Percentiles rank a stretch among this genome's conserved stretches.
phyloP scores from a whole-genome alignment of 2,113 vertebrate genomes.

The Pteropus alecto region DNA sequence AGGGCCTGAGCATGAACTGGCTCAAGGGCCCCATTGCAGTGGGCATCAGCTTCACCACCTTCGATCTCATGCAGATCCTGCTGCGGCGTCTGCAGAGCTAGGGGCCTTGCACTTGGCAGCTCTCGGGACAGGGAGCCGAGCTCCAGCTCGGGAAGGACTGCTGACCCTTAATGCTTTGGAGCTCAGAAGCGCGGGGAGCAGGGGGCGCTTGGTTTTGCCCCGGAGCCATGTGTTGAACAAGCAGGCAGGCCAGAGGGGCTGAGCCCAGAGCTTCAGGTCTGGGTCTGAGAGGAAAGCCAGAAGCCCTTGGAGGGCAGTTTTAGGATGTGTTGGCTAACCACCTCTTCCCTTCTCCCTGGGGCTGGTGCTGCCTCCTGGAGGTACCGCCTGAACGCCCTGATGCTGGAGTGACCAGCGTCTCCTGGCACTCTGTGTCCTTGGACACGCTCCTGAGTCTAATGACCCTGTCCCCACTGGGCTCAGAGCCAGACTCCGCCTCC shows the following conservation, averaged over 20 bases:
- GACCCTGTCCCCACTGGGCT: background rate
- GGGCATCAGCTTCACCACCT: slow-evolving; percentile 98
- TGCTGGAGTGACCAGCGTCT: background rate
- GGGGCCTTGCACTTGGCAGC: background rate
- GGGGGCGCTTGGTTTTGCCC: background rate
- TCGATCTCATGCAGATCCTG: slow-evolving; percentile 96
- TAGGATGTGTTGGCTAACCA: accelerated
- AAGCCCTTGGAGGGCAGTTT: background rate
- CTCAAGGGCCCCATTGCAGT: slow-evolving; percentile 97
- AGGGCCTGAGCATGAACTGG: slow-evolving; percentile 99
- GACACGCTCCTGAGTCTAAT: background rate
- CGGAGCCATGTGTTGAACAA: background rate
- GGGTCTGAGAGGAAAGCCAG: background rate
- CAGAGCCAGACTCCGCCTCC: background rate
- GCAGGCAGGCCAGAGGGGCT: background rate
- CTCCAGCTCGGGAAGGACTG: slow-evolving; percentile 66
- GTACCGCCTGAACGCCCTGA: too few relatives aligned
- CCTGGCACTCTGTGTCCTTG: background rate
- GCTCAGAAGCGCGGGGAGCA: background rate
- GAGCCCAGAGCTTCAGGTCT: background rate
- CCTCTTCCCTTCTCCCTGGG: background rate
- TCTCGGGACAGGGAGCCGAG: background rate
- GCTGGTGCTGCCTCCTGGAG: background rate
- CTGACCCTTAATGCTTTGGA: background rate
- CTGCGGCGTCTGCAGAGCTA: slow-evolving; percentile 87